phyloP scores from a whole-genome alignment of 1,140 invertebrate genomes.

The Drosophila takahashii region DNA sequence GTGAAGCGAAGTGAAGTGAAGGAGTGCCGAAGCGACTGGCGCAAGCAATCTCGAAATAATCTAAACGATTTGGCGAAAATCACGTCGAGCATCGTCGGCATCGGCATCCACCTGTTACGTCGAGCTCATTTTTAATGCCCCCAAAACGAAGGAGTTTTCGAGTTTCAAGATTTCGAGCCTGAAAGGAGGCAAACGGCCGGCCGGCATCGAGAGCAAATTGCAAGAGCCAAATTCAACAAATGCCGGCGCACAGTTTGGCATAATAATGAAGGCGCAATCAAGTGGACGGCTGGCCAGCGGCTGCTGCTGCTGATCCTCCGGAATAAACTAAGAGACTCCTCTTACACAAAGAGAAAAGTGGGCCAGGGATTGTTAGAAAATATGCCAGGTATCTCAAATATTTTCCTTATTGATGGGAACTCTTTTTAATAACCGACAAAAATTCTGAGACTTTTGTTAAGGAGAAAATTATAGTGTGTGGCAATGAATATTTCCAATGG shows the following conservation, averaged over 20 bases:
- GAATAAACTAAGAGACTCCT: slow-evolving; percentile 24
- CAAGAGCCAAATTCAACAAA: slow-evolving; percentile 81
- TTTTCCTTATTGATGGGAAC: slow-evolving; percentile 12
- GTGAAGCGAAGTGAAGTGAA: slow-evolving; percentile 19
- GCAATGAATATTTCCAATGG: no score
- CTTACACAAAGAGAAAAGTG: slow-evolving; percentile 33
- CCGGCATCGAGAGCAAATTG: slow-evolving; percentile 81
- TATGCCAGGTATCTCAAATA: slow-evolving; percentile 4
- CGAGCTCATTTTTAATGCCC: slow-evolving; percentile 81
- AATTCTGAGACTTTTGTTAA: slow-evolving; percentile 4
- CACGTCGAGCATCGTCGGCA: slow-evolving; percentile 67
- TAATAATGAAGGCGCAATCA: slow-evolving; percentile 83
- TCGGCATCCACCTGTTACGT: slow-evolving; percentile 79
- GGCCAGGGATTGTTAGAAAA: slow-evolving; percentile 11
- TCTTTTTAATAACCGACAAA: neutral
- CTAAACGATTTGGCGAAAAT: slow-evolving; percentile 83
- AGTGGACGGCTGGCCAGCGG: slow-evolving; percentile 59
- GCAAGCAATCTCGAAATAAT: slow-evolving; percentile 83
- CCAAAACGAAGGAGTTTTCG: slow-evolving; percentile 46
- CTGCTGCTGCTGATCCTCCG: slow-evolving; percentile 33
- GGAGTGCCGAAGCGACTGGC: slow-evolving; percentile 58
- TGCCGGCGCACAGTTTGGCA: slow-evolving; percentile 80
- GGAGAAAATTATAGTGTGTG: neutral
- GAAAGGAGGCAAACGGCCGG: slow-evolving; percentile 18
- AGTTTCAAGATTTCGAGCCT: neutral